A percentile compares a stretch with the other conserved stretches of the same genome.
These are phyloP conservation scores for Acanthopleura granulata DNA, from an alignment of 2,888 invertebrate genomes.

Conservation along the genomic window DNA sequence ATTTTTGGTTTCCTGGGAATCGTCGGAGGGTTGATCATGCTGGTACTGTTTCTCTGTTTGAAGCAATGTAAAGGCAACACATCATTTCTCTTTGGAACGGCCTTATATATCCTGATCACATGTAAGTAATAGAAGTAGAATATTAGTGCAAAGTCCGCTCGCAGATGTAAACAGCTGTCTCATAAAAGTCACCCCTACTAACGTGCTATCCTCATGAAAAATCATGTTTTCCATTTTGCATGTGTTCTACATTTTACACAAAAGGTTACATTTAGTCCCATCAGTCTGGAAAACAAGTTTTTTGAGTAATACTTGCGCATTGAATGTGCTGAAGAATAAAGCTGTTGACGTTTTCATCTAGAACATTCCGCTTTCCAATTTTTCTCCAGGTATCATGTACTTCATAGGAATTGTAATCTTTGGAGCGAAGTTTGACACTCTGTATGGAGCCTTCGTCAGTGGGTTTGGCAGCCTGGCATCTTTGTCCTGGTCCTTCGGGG, in stretches of 20 bases:
- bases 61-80: slow-evolving; percentile 37
- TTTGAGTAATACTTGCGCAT: too few relatives aligned
- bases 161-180: too few relatives aligned
- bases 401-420: slow-evolving; percentile 44
- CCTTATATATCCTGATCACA: slow-evolving; percentile 39
- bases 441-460: slow-evolving; percentile 27
- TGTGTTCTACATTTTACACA: too few relatives aligned
- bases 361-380: slow-evolving; percentile 17
- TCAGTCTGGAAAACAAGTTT: too few relatives aligned
- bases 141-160: neutral
- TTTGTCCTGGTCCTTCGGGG: slow-evolving; percentile 40
- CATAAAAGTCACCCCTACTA: too few relatives aligned
- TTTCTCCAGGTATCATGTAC: slow-evolving; percentile 37
- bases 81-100: slow-evolving; percentile 39
- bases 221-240: too few relatives aligned
- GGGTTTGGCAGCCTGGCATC: slow-evolving; percentile 22
- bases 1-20: slow-evolving; percentile 46
- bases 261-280: too few relatives aligned
- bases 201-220: too few relatives aligned
- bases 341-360: too few relatives aligned
- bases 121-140: slow-evolving; percentile 29
- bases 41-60: slow-evolving; percentile 41
- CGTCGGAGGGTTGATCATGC: slow-evolving; percentile 35
- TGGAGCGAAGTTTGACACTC: slow-evolving; percentile 36
- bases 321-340: too few relatives aligned